A percentile compares a stretch with the other conserved stretches of the same genome.
These are phyloP conservation scores for Sesia apiformis DNA, from an alignment of 2,888 invertebrate genomes.

Conservation along the genomic window DNA sequence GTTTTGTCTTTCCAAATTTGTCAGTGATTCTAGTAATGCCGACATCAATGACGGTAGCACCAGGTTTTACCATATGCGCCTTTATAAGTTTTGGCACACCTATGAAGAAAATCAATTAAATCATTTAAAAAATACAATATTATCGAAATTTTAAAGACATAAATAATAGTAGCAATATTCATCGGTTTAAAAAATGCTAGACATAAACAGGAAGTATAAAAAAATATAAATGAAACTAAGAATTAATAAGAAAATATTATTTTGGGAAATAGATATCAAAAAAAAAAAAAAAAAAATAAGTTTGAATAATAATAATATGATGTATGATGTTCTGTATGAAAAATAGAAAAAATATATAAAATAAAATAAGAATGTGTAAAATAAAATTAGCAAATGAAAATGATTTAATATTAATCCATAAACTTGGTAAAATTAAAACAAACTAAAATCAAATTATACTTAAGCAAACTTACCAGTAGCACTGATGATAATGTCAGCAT, in stretches of 20 bases:
- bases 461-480: conserved; percentile 75
- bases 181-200: too few species aligned
- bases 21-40: conserved; percentile 85
- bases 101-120: conserved; percentile 26
- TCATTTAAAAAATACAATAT: background rate
- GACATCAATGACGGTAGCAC: conserved; percentile 91
- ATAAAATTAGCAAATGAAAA: too few species aligned
- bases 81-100: conserved; percentile 84
- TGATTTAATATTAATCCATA: too few species aligned
- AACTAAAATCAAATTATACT: background rate
- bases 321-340: too few species aligned
- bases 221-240: too few species aligned
- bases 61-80: conserved; percentile 90
- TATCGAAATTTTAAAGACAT: background rate
- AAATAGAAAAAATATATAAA: too few species aligned
- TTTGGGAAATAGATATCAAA: conserved; percentile 2
- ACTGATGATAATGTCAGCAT: conserved; percentile 85
- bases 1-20: conserved; percentile 78
- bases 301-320: too few species aligned
- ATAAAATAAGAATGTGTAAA: too few species aligned
- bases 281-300: conserved; percentile 4
- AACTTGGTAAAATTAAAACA: too few species aligned
- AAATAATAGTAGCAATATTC: background rate
- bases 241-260: background rate
- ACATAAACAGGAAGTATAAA: too few species aligned